A percentile compares a stretch with the other conserved stretches of the same genome.
Evolutionary conservation across 2,113 vertebrate species (phyloP).

Genomic region (Cisticola juncidis): DNA sequence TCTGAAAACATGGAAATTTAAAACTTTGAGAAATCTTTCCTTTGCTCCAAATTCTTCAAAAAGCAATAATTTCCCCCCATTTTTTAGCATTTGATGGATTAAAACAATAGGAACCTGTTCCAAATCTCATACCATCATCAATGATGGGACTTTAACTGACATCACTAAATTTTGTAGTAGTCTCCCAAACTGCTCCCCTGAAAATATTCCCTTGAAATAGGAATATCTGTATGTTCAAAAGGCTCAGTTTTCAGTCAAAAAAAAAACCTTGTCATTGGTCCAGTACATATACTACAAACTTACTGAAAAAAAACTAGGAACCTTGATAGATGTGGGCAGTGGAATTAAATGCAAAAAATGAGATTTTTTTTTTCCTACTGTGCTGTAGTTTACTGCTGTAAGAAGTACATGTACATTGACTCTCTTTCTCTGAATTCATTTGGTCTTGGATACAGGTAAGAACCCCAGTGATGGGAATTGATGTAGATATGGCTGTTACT

Average conservation of each 20-base stretch:
- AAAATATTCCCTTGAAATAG: neutral
- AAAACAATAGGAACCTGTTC: neutral
- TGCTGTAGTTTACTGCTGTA: neutral
- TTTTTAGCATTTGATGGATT: neutral
- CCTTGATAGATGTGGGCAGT: neutral
- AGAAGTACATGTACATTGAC: neutral
- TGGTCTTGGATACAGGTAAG: neutral
- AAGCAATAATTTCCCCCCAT: rapidly evolving
- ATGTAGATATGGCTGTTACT: neutral
- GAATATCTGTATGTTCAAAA: neutral
- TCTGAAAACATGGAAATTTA: neutral
- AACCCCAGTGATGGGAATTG: neutral
- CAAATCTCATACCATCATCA: neutral
- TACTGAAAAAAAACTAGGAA: neutral
- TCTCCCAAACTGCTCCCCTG: neutral
- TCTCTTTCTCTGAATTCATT: neutral
- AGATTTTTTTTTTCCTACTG: neutral
- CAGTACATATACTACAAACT: neutral
- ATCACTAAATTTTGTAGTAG: neutral
- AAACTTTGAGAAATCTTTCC: neutral
- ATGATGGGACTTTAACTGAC: neutral
- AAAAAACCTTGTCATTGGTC: neutral
- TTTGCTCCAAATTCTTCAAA: neutral
- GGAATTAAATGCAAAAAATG: neutral
- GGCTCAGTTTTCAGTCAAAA: neutral